phyloP scores from a whole-genome alignment of 2,113 vertebrate species.

The Shinisaurus crocodilurus region DNA sequence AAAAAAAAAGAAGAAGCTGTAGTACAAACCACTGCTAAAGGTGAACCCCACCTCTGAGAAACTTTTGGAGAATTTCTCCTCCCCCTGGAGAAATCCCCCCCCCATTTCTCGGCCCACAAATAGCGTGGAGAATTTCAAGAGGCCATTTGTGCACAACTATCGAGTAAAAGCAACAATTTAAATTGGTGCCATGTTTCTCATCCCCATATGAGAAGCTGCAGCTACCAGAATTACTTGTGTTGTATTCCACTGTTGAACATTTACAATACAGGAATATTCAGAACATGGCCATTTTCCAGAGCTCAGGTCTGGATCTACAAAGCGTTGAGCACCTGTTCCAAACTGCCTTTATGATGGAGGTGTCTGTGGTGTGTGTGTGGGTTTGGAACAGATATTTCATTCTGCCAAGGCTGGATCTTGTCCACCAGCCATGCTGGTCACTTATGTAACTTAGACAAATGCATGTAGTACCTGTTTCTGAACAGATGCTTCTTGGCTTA shows the following conservation, averaged over 20 bases:
- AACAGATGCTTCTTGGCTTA: slow-evolving; percentile 74
- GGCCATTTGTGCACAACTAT: too few species aligned
- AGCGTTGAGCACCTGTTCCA: neutral
- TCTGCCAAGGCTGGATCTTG: neutral
- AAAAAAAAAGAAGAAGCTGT: too few species aligned
- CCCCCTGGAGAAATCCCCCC: too few species aligned
- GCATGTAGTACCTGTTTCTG: slow-evolving; percentile 75
- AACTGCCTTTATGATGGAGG: slow-evolving; percentile 5
- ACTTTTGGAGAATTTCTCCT: too few species aligned
- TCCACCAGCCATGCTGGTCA: neutral
- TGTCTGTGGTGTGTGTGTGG: fast-evolving
- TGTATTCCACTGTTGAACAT: neutral
- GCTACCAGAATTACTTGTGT: neutral
- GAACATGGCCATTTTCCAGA: slow-evolving; percentile 1
- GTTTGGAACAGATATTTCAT: neutral
- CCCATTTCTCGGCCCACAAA: too few species aligned
- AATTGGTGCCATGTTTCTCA: neutral
- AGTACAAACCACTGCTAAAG: too few species aligned
- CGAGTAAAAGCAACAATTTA: neutral
- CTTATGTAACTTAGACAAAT: slow-evolving; percentile 1
- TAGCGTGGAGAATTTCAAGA: too few species aligned
- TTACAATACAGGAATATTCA: neutral
- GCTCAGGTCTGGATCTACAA: neutral
- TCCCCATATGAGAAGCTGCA: neutral
- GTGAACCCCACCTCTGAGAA: too few species aligned